phyloP scores from a whole-genome alignment of 2,113 vertebrate genomes.

The Mola mola region DNA sequence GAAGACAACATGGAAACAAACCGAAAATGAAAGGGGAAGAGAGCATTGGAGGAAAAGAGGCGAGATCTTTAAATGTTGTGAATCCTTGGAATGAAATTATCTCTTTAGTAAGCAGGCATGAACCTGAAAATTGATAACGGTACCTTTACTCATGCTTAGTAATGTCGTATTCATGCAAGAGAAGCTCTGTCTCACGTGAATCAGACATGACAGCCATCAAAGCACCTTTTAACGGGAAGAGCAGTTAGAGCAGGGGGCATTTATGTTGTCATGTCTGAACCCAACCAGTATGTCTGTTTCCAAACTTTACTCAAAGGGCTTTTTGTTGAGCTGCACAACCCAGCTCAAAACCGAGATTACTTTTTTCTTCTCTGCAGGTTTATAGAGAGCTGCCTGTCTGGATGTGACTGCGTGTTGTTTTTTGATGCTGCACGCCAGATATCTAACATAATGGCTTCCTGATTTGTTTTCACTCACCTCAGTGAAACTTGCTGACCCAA shows the following conservation, averaged over 20 bases:
- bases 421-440: constrained; percentile 31
- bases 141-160: not conserved
- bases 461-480: constrained; percentile 61
- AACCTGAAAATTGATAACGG: not conserved
- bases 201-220: constrained; percentile 43
- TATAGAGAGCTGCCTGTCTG: constrained; percentile 17
- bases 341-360: constrained; percentile 20
- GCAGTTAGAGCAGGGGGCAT: constrained; percentile 13
- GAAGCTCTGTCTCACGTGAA: constrained; percentile 12
- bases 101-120: not conserved
- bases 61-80: constrained; percentile 18
- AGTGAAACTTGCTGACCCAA: constrained; percentile 36
- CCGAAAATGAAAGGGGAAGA: constrained; percentile 37
- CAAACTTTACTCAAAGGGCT: constrained; percentile 41
- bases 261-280: constrained; percentile 56
- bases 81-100: constrained; percentile 44
- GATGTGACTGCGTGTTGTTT: constrained; percentile 3
- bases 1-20: constrained; percentile 36
- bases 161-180: constrained; percentile 23
- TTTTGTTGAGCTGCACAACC: constrained; percentile 44
- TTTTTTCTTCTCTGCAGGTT: constrained; percentile 20
- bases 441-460: constrained; percentile 28
- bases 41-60: constrained; percentile 19
- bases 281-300: constrained; percentile 39
- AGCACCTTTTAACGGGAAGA: constrained; percentile 28